These are phyloP conservation scores for Drosophila ogumai DNA, from an alignment of 1,140 invertebrate species.

Conservation along the genomic window DNA sequence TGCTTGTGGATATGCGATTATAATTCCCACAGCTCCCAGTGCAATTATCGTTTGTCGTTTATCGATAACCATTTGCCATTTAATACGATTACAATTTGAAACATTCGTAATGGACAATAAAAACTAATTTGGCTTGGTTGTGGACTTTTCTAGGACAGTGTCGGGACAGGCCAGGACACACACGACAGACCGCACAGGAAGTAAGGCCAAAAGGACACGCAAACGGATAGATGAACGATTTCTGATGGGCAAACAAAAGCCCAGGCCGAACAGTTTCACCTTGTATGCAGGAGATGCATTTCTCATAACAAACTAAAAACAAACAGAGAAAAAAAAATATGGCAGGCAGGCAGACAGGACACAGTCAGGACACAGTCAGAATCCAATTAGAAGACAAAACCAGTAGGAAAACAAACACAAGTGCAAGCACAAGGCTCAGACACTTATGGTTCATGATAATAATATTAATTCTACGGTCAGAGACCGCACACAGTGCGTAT, in stretches of 20 bases:
- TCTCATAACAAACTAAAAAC: conserved; percentile 18
- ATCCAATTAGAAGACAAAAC: conserved; percentile 41
- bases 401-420: conserved; percentile 4
- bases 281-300: conserved; percentile 18
- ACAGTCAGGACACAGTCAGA: conserved; percentile 8
- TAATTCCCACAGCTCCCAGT: conserved; percentile 32
- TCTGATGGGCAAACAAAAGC: conserved; percentile 40
- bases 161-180: neutral
- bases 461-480: conserved; percentile 43
- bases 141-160: neutral
- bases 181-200: neutral
- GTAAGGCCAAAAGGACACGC: neutral
- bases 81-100: conserved; percentile 43
- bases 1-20: conserved; percentile 12
- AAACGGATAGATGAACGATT: conserved; percentile 16
- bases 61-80: conserved; percentile 43
- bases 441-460: conserved; percentile 45
- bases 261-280: conserved; percentile 19
- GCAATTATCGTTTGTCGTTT: conserved; percentile 43
- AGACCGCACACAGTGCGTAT: conserved; percentile 52
- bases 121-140: conserved; percentile 33
- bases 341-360: neutral
- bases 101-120: conserved; percentile 46
- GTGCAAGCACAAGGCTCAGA: conserved; percentile 9
- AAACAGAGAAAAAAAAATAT: neutral